phyloP scores from a whole-genome alignment of 2,888 invertebrate species.

The Brachylomia viminalis region DNA sequence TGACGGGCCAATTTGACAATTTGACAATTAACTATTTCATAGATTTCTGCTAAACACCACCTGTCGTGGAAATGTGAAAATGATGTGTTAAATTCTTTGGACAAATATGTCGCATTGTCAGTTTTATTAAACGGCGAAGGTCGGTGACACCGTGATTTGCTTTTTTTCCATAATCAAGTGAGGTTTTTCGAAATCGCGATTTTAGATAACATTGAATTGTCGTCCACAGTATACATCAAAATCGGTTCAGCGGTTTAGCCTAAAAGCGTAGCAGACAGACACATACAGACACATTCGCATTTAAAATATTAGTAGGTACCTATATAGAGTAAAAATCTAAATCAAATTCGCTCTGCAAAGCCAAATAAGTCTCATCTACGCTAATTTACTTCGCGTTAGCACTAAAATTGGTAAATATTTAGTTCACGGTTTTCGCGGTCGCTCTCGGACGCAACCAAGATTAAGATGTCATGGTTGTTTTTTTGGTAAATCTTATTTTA shows the following conservation, averaged over 20 bases:
- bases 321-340: not conserved
- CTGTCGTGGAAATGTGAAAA: too few species aligned
- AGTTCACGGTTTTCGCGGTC: conserved; percentile 37
- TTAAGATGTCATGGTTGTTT: conserved; percentile 41
- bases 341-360: not conserved
- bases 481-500: conserved; percentile 53
- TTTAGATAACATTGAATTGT: not conserved
- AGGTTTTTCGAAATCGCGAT: too few species aligned
- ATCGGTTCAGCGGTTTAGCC: not conserved
- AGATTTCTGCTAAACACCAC: not conserved
- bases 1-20: not conserved
- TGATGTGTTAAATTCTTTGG: not conserved
- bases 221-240: not conserved
- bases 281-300: conserved; percentile 3
- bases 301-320: not conserved
- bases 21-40: too few species aligned
- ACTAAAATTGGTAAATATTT: conserved; percentile 8
- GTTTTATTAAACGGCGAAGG: not conserved
- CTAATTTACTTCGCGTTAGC: conserved; percentile 49
- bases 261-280: not conserved
- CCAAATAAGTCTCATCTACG: conserved; percentile 21
- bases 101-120: not conserved
- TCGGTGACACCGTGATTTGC: too few species aligned
- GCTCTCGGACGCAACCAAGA: conserved; percentile 1
- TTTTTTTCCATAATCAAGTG: too few species aligned